Conservation (phyloP, 2,888 invertebrate genomes). For the Scrobipalpa costella region DNA sequence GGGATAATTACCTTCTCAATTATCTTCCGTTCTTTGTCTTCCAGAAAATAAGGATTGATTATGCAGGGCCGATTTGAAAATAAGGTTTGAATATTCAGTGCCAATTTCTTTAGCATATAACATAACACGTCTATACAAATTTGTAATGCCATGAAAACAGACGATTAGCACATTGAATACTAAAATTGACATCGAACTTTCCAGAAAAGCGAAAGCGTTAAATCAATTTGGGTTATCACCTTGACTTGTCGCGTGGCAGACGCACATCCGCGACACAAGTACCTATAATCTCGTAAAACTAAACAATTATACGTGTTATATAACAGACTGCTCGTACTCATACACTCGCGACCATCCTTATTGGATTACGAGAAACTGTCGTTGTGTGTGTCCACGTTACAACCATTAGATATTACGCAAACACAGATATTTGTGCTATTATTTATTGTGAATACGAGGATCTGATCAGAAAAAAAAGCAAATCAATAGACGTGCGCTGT, state of each 20-base stretch:
- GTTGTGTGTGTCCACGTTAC: too few species aligned
- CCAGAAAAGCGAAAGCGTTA: background rate
- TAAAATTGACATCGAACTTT: background rate
- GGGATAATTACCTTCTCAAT: too few species aligned
- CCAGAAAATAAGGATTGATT: too few species aligned
- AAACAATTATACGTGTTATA: constrained; percentile 36
- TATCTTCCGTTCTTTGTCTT: too few species aligned
- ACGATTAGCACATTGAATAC: too few species aligned
- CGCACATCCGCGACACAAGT: background rate
- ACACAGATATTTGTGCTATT: background rate
- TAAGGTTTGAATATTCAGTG: too few species aligned
- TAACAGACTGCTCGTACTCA: constrained; percentile 28
- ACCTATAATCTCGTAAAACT: constrained; percentile 45
- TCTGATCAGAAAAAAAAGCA: background rate
- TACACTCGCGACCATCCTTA: constrained; percentile 44
- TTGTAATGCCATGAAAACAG: too few species aligned
- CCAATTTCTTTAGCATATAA: too few species aligned
- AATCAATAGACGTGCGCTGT: background rate
- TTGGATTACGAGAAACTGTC: constrained; percentile 52
- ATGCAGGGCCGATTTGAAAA: too few species aligned
- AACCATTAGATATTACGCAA: constrained; percentile 30
- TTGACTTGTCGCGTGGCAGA: background rate
- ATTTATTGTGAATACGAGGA: background rate
- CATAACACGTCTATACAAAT: too few species aligned
- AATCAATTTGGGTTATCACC: constrained; percentile 10